phyloP scores from a whole-genome alignment of 2,113 vertebrate genomes.

The Zootoca vivipara region DNA sequence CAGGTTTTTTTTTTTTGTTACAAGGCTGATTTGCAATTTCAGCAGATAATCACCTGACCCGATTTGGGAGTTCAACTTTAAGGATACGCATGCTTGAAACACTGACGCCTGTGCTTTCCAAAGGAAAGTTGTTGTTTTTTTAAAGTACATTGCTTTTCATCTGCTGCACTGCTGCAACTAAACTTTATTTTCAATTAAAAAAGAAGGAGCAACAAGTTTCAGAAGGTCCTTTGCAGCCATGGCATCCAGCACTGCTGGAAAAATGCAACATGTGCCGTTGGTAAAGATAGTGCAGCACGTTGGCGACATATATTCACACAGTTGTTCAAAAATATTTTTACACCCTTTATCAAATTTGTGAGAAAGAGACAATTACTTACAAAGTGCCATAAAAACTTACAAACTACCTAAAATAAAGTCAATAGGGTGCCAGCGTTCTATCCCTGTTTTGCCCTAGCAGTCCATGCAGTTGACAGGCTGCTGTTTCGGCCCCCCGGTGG shows the following conservation, averaged over 20 bases:
- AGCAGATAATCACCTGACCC: conserved; percentile 51
- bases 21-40: conserved; percentile 53
- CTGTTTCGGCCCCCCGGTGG: no score
- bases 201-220: neutral
- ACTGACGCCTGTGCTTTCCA: neutral
- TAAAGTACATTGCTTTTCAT: neutral
- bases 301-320: no score
- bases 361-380: no score
- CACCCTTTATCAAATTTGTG: no score
- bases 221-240: neutral
- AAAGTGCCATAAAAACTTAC: no score
- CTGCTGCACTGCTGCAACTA: neutral
- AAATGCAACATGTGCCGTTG: no score
- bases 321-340: no score
- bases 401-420: no score
- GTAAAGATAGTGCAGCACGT: no score
- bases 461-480: no score
- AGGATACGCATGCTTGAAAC: conserved; percentile 7
- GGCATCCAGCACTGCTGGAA: neutral
- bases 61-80: conserved; percentile 40
- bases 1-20: conserved; percentile 38
- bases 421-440: no score
- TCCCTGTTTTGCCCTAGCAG: no score
- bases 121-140: neutral
- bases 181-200: neutral